Evolutionary conservation across 1,140 invertebrate species (phyloP), one percentile per base, ranked within the genome.

Genomic region (Drosophila carrolli): DNA sequence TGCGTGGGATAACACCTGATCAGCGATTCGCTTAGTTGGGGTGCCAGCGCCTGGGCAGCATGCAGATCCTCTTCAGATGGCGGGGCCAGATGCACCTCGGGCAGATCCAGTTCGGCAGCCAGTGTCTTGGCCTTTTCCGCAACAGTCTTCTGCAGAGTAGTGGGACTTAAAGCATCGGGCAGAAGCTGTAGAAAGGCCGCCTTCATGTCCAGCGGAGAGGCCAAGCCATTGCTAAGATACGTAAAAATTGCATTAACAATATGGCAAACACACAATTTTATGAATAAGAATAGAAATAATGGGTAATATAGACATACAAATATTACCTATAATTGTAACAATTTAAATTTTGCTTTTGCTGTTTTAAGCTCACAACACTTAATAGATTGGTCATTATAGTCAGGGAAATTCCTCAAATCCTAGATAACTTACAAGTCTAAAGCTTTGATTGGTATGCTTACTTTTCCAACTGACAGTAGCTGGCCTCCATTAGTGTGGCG

Each of bases 391-490:
- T n/a, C n/a, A n/a, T n/a, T n/a, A n/a, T n/a, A n/a, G n/a, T n/a
- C n/a, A n/a, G n/a, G n/a, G n/a, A n/a, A n/a, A n/a, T n/a, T n/a
- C n/a, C n/a, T n/a, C n/a, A n/a, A n/a, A n/a, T n/a, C n/a, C n/a
- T n/a, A n/a, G n/a, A n/a, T n/a, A n/a, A n/a, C n/a, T n/a, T n/a
- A n/a, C n/a, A n/a, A n/a, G n/a, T n/a, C n/a, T n/a, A n/a, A n/a
- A 23, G 23, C 23, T 23, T 23, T 23, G 23, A 23, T 23, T 23
- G 23, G 23, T 23, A 23, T 23, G 41, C 75, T 62, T 43, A 86
- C 78, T 89, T 89, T 23, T 89, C 85, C 40, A 90, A 27, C 48
- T 90, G 70, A 19, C 91, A 92, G 59, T 90, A 92, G 54, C 91
- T 92, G 6, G 78, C 88, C 13, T 92, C 88, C 91, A 92, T 90